Percentiles rank a stretch among this genome's conserved stretches.
Conservation (phyloP, 2,113 vertebrate species). For the Orthonyx spaldingii region DNA sequence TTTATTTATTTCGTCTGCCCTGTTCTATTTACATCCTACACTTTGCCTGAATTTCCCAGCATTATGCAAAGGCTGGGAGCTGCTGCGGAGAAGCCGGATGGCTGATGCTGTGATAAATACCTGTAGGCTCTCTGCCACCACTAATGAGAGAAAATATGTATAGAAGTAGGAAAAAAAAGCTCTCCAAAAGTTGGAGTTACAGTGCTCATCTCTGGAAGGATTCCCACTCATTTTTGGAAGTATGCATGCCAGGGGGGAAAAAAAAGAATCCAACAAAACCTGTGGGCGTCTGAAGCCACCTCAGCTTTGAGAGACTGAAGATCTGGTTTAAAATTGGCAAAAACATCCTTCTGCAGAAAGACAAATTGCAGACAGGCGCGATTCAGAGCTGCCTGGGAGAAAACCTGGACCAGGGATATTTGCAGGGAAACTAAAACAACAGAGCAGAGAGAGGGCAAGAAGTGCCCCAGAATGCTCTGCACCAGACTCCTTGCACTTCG, state of each 20-base stretch:
- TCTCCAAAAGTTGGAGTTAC: not conserved
- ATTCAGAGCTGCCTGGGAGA: not conserved
- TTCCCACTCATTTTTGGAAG: slow-evolving; percentile 9
- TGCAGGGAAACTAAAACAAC: not conserved
- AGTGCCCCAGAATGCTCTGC: not conserved
- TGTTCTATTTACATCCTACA: not conserved
- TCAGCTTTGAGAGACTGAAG: slow-evolving; percentile 25
- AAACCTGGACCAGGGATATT: not conserved
- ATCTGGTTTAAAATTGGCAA: not conserved
- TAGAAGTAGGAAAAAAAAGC: not conserved
- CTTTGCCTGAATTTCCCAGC: not conserved
- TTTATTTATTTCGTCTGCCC: not conserved
- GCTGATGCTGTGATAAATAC: not conserved
- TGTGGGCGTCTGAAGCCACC: slow-evolving; percentile 8
- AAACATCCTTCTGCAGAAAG: slow-evolving; percentile 13
- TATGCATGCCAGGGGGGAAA: not conserved
- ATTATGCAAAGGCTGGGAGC: not conserved
- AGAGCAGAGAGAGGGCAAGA: not conserved
- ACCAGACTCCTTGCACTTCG: not conserved
- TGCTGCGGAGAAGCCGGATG: not conserved
- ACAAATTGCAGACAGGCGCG: not conserved
- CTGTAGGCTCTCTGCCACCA: not conserved
- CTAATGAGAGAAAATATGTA: not conserved
- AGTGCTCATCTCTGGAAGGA: slow-evolving; percentile 1
- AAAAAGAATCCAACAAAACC: not conserved